Percentiles rank a stretch among this genome's conserved stretches.
Conservation (phyloP, 2,113 vertebrate genomes). For the Sander vitreus region DNA sequence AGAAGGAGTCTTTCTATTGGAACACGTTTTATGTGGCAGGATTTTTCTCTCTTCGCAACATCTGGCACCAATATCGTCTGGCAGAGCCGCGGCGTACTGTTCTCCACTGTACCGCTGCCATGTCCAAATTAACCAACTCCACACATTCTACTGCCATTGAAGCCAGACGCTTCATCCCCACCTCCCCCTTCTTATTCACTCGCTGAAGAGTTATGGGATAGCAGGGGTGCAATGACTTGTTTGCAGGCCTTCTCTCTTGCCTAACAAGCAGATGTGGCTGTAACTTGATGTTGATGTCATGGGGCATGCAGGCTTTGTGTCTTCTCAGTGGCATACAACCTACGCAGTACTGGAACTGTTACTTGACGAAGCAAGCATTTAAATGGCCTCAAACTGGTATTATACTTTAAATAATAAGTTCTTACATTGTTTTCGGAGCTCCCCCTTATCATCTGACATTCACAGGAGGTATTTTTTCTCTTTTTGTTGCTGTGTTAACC, state of each 20-base stretch:
- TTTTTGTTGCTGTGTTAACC: constrained; percentile 6
- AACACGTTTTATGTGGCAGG: constrained; percentile 89
- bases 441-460: constrained; percentile 16
- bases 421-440: constrained; percentile 23
- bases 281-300: constrained; percentile 56
- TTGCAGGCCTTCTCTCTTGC: constrained; percentile 60
- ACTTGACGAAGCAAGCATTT: not conserved
- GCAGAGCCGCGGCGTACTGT: constrained; percentile 83
- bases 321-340: constrained; percentile 4
- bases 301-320: constrained; percentile 32
- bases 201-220: constrained; percentile 69
- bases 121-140: constrained; percentile 87
- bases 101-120: constrained; percentile 90
- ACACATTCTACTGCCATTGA: constrained; percentile 86
- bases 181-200: constrained; percentile 34
- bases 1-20: constrained; percentile 84
- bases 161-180: constrained; percentile 73
- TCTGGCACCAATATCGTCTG: constrained; percentile 92
- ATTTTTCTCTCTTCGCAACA: constrained; percentile 85
- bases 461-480: constrained; percentile 4
- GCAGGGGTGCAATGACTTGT: constrained; percentile 65
- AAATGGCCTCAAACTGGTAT: not conserved
- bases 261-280: constrained; percentile 73
- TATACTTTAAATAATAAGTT: not conserved
- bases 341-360: not conserved